phyloP scores from a whole-genome alignment of 2,888 invertebrate genomes.

The Morpho helenor region DNA sequence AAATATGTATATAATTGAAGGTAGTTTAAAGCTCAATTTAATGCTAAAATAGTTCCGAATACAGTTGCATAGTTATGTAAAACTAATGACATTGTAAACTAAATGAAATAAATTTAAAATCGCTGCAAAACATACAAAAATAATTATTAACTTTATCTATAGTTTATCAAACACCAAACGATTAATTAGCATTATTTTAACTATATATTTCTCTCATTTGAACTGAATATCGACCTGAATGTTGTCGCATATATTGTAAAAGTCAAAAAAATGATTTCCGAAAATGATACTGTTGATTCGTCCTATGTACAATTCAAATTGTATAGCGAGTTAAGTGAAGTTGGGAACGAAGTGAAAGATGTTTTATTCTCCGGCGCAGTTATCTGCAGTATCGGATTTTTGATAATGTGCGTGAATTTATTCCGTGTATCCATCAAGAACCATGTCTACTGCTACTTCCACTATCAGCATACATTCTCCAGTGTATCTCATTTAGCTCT shows the following conservation, averaged over 20 bases:
- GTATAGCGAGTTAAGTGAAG: not conserved
- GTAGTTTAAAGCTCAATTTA: too few relatives aligned
- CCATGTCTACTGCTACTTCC: conserved; percentile 2
- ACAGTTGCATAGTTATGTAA: too few relatives aligned
- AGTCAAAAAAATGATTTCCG: not conserved
- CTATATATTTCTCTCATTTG: too few relatives aligned
- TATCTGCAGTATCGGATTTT: not conserved
- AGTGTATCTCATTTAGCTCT: conserved; percentile 7
- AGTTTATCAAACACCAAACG: too few relatives aligned
- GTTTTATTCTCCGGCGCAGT: not conserved
- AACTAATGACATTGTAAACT: too few relatives aligned
- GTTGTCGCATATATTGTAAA: not conserved
- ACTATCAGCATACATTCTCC: conserved; percentile 8
- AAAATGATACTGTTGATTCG: not conserved
- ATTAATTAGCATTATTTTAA: too few relatives aligned
- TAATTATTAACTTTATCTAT: too few relatives aligned
- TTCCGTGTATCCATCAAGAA: conserved; percentile 1
- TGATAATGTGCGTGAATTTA: not conserved
- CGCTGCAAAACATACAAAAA: too few relatives aligned
- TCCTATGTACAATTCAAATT: not conserved
- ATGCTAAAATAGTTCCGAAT: too few relatives aligned
- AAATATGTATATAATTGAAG: too few relatives aligned
- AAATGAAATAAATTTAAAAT: too few relatives aligned
- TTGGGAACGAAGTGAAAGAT: not conserved
- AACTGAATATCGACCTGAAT: too few relatives aligned